These are phyloP conservation scores for Heliconius eleuchia DNA, from an alignment of 1,140 invertebrate species.

Conservation along the genomic window DNA sequence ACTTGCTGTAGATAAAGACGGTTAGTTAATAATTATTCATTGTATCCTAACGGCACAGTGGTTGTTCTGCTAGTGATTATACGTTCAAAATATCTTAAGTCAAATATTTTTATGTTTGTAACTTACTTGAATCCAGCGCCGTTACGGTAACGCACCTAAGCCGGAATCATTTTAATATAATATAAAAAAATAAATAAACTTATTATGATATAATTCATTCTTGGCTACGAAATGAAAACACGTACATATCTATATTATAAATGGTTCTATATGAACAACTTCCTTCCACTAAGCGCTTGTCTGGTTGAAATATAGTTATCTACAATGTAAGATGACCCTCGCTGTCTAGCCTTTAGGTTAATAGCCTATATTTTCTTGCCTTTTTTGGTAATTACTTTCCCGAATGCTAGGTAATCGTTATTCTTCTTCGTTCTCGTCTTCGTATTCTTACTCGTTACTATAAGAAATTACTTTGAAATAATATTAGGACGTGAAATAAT, in stretches of 20 bases:
- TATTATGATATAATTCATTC: neutral
- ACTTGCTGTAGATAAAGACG: neutral
- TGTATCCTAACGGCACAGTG: neutral
- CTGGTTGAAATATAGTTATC: slow-evolving; percentile 1
- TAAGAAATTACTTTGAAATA: neutral
- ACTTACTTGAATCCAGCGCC: too few species aligned
- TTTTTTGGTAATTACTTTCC: slow-evolving; percentile 8
- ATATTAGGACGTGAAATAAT: neutral
- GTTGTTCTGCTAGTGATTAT: too few species aligned
- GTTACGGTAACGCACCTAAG: too few species aligned
- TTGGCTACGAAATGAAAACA: slow-evolving; percentile 3
- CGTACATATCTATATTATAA: neutral
- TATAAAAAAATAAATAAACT: too few species aligned
- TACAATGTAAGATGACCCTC: slow-evolving; percentile 7
- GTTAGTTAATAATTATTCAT: neutral
- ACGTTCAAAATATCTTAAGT: too few species aligned
- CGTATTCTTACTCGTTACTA: neutral
- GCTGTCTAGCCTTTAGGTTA: slow-evolving; percentile 11
- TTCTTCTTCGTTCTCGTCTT: too few species aligned
- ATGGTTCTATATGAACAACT: neutral
- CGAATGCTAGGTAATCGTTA: neutral
- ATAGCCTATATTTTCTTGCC: slow-evolving; percentile 7
- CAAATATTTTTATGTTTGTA: too few species aligned
- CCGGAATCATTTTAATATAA: too few species aligned
- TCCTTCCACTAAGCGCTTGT: slow-evolving; percentile 4